Evolutionary conservation across 2,888 invertebrate genomes (phyloP), one percentile per base, ranked within the genome.

Genomic region (Tenthredo amoena): DNA sequence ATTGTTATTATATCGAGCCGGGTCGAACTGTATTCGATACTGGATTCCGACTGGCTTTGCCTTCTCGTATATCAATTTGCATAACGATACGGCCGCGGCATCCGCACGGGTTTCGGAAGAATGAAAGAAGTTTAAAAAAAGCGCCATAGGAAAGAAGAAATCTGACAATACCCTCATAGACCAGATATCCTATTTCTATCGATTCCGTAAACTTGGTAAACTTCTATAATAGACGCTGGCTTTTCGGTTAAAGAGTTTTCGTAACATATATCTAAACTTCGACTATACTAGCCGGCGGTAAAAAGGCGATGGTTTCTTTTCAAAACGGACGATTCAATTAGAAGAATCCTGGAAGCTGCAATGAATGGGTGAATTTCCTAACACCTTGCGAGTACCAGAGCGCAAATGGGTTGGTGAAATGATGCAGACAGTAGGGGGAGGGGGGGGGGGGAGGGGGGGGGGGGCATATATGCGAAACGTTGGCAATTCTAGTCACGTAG

Each of bases 401-500:
- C 21, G 83, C 40, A 34, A 12, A 81, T 58, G 81, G 40, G 34
- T 81, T 6, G 40, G 81, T 81, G 81, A 62, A 81, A 81, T 62
- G 62, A 81, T 50, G 58, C 40, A 81, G 81, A 62, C 81, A 62
- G 81, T 21, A 15, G 62, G 37, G 10, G n/a, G n/a, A 62, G 37
- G 26, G 40, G 62, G 40, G 37, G 26, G 40, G 62, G 40, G 37
- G 26, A 62, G 37, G 26, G 40, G 62, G 40, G 37, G 26, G 40
- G 37, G 26, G 40, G 62, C 21, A 40, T 86, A 84, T 81, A 85
- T 85, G 87, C 79, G 84, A 87, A 84, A 85, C 87, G 86, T 87
- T 89, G 84, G 88, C 85, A 86, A 90, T 90, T 90, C 90, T 85
- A 85, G 87, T 86, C 90, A 89, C 89, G 90, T 89, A 82, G 31